These are phyloP conservation scores for Dasyprocta punctata DNA, from an alignment of 2,113 vertebrate genomes.

Conservation along the genomic window DNA sequence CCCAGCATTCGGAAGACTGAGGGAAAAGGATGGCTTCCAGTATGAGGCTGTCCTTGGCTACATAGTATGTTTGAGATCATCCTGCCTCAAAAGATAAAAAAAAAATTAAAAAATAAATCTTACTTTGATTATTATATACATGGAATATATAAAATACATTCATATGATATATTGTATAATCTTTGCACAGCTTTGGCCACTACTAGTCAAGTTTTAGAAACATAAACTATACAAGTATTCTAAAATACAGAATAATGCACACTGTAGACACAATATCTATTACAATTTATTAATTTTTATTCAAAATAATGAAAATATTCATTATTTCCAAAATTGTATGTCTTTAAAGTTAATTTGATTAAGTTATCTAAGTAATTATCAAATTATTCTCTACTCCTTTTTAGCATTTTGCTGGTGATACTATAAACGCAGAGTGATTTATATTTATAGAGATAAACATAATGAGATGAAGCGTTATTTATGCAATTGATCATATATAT, in stretches of 20 bases:
- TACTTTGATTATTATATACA: not conserved
- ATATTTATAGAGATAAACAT: not conserved
- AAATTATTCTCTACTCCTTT: not conserved
- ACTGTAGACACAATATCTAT: conserved; percentile 5
- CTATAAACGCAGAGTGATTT: not conserved
- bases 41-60: not conserved
- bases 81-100: not conserved
- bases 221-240: not conserved
- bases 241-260: conserved; percentile 33
- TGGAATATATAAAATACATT: not conserved
- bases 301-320: not conserved
- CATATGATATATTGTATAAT: not conserved
- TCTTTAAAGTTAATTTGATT: conserved; percentile 45
- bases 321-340: conserved; percentile 15
- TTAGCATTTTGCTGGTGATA: not conserved
- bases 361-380: conserved; percentile 69
- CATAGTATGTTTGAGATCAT: not conserved
- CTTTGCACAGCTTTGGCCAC: not conserved
- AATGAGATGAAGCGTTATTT: not conserved
- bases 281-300: conserved; percentile 57
- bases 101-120: not conserved
- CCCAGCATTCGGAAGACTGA: not conserved
- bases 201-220: conserved; percentile 12
- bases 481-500: not conserved
- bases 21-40: not conserved